A percentile compares a stretch with the other conserved stretches of the same genome.
Conservation (phyloP, 2,888 invertebrate genomes). For the Papilio gigon region DNA sequence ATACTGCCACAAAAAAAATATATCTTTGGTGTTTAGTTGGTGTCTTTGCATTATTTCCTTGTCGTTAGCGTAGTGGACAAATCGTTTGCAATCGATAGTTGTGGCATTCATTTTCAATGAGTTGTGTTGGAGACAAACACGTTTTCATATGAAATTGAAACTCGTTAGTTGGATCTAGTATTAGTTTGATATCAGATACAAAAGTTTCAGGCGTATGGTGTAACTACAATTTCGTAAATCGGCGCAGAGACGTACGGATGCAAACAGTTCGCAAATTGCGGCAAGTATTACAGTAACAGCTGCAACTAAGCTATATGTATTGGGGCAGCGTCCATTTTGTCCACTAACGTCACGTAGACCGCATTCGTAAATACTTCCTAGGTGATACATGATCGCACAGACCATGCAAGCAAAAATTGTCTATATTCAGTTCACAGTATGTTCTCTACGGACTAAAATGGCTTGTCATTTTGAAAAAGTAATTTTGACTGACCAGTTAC, state of each 20-base stretch:
- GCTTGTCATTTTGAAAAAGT: neutral
- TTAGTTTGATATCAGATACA: too few relatives aligned
- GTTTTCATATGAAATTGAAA: too few relatives aligned
- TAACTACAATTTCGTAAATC: conserved; percentile 9
- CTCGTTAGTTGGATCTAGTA: too few relatives aligned
- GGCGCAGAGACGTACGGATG: neutral
- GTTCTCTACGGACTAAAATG: neutral
- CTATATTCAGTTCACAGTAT: neutral
- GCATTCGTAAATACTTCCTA: conserved; percentile 36
- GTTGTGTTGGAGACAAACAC: too few relatives aligned
- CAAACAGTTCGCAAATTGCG: conserved; percentile 21
- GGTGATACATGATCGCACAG: neutral
- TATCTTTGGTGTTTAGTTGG: too few relatives aligned
- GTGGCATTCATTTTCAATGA: too few relatives aligned
- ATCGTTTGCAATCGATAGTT: too few relatives aligned
- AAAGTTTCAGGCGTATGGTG: too few relatives aligned
- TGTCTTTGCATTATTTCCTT: too few relatives aligned
- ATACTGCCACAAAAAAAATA: too few relatives aligned
- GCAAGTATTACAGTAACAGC: conserved; percentile 9
- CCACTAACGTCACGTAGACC: conserved; percentile 10
- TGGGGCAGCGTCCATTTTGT: conserved; percentile 31
- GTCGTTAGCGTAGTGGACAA: too few relatives aligned
- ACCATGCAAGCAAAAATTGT: neutral
- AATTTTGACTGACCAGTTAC: neutral
- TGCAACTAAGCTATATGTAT: neutral